Evolutionary conservation across 2,797 vertebrate species (phyloP), one percentile per base, ranked within the genome.

Genomic region (Cheirogaleus major): DNA sequence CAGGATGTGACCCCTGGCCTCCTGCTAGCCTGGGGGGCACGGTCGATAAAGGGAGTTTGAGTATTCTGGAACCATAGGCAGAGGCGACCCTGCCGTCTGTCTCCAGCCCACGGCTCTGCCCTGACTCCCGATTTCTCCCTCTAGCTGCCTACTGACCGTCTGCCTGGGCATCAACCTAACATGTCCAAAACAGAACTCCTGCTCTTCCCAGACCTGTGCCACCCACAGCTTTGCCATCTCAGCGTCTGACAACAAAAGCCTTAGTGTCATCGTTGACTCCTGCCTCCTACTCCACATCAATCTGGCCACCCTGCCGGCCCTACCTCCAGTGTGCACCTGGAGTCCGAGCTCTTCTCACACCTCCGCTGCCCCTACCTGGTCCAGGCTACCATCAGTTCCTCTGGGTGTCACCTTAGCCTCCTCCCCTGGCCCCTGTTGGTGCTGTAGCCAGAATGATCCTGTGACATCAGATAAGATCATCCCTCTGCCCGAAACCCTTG

Each of bases 221-320:
- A 13, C 45, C 70, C 27, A 23, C 15, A 11, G 52, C 23, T n/a
- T 55, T 65, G 35, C 22, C 83, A 48, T 32, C 32, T 81, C 52
- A 8, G 18, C 25, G 14, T 50, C n/a, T 10, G n/a, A 41, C 61
- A 78, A 10, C 0, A 4, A 17, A 85, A 41, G 15, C 9, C 43
- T 12, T 38, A 0, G 59, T 1, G 2, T 65, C 69, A 30, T 30
- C 14, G 0, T 18, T 30, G 55, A 32, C 32, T 10, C 15, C 22
- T 10, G 7, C 2, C 32, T 79, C 43, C 7, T 22, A 18, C 8
- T 22, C 52, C 78, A 38, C 52, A 9, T 35, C 55, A 50, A 8
- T 12, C 23, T 3, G 9, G 72, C 41, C 41, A 30, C n/a, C 20
- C 12, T 35, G 15, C 22, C 2, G 32, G 30, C 20, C 63, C 76